Base-by-base conservation (phyloP, 2,797 vertebrate species). In the Cossypha dichroa region DNA sequence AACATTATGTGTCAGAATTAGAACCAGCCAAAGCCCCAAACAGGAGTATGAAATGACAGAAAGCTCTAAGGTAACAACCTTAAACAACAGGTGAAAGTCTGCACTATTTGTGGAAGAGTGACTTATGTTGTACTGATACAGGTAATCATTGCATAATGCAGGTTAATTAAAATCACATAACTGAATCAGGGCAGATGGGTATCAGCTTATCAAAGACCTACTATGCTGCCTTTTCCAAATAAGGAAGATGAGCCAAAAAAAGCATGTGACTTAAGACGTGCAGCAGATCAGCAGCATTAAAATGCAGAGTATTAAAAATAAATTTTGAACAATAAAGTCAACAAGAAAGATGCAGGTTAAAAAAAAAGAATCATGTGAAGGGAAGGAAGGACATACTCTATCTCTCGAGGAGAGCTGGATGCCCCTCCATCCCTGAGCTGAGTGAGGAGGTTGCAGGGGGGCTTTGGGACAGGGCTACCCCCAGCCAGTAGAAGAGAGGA, bases 331-430 rank as follows among this genome's bases (percentile, higher is more conserved):
- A 77, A 54, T 41, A 6, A 85, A 29, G 26, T 38, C 43, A 76
- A 13, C 58, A 59, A 33, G 20, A 29, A 45, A 54, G 40, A 55
- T 18, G 22, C 5, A 29, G 29, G 16, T 46, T 31, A 12, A 66
- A 73, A 74, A 76, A 79, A 45, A 41, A 45, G 4, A 26, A n/a
- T 8, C 13, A 11, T 2, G 6, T 29, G 48, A 79, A 49, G 10
- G 4, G 15, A 56, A 52, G 9, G 10, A 34, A 62, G 18, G 21
- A 25, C 5, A 16, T 9, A 10, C 1, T 14, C 8, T 21, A 1
- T 16, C 8, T 72, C 29, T 21, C 0, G 0, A 64, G 34, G 34
- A 49, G 36, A 55, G 15, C 26, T 2, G 0, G 1, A 15, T 26
- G 19, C 2, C 9, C 4, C 16, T 36, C 40, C 21, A 46, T 22